Evolutionary conservation across 1,140 invertebrate species (phyloP), one percentile per base, ranked within the genome.

Genomic region (Tigriopus japonicus): DNA sequence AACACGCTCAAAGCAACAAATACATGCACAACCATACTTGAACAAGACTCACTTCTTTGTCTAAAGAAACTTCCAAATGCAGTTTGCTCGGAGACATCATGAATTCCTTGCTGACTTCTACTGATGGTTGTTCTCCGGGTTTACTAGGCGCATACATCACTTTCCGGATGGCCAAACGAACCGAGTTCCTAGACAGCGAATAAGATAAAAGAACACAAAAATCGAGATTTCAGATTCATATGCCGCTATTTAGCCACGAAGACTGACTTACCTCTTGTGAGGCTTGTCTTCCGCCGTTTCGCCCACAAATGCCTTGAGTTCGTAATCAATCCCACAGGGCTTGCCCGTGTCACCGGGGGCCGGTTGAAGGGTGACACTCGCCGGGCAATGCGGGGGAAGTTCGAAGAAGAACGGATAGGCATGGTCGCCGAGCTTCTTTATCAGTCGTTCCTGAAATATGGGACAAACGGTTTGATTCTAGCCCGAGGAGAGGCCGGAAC

Each of bases 11-110:
- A 35, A 9, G 28, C 28, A 5, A 35, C 28, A 5, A n/a, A n/a
- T n/a, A n/a, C n/a, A n/a, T n/a, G n/a, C n/a, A n/a, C n/a, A n/a
- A n/a, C n/a, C n/a, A n/a, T n/a, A n/a, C n/a, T n/a, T n/a, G n/a
- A n/a, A n/a, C n/a, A 24, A 45, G 43, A 66, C 66, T 67, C 64
- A 83, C 81, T 74, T 97, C 91, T 79, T 98, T 98, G 72, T 99
- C 95, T 63, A 99, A 75, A 1, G 91, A 94, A 0, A 90, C 93
- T 76, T 99, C 95, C 66, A 98, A 75, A 71, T 96, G 87, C 35
- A 98, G 77, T 75, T 95, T 96, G 73, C 95, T 97, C 9, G 93
- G 92, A 68, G 91, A 96, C 90, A 98, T 96, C 81, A 98, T 90
- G 70, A 99, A 98, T 72, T 98, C 93, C 75, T 98, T 98, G 71